Evolutionary conservation across 92 coral and sea anemone species (phyloP).

Genomic region (Zoanthus sansibaricus): DNA sequence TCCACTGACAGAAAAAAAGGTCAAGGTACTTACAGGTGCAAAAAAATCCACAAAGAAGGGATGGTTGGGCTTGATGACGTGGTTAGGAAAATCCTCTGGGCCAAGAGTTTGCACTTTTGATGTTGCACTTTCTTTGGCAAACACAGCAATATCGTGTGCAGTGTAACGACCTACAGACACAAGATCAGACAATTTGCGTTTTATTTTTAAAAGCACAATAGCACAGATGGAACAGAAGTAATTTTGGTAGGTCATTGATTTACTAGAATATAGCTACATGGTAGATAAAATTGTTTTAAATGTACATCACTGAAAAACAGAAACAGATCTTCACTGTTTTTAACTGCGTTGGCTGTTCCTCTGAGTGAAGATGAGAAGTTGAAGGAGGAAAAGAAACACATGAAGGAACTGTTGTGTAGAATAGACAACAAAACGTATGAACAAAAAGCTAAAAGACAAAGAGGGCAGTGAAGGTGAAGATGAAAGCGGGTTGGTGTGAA

Average conservation of each 20-base stretch:
- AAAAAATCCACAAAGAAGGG: constrained; percentile 98
- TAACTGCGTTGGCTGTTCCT: background rate
- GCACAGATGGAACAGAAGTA: background rate
- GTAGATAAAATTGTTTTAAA: background rate
- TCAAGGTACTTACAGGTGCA: constrained; percentile 87
- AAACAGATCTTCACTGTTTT: background rate
- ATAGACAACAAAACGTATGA: too few relatives aligned
- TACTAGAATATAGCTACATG: background rate
- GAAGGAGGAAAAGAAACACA: too few relatives aligned
- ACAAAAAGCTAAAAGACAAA: too few relatives aligned
- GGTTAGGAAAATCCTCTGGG: constrained; percentile 93
- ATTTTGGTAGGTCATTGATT: too few relatives aligned
- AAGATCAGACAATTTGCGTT: background rate
- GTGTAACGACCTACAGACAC: constrained; percentile 84
- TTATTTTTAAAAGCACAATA: background rate
- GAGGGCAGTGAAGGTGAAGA: too few relatives aligned
- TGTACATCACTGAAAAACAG: background rate
- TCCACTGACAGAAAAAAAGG: background rate
- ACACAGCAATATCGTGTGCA: constrained; percentile 97
- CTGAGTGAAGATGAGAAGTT: too few relatives aligned
- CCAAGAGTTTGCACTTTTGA: constrained; percentile 92
- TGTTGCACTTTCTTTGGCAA: constrained; percentile 93
- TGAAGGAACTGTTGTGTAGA: too few relatives aligned
- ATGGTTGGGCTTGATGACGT: constrained; percentile 75
- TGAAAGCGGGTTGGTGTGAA: too few relatives aligned